These are phyloP conservation scores for Drosophila borborema DNA, from an alignment of 2,888 invertebrate species.

Conservation along the genomic window DNA sequence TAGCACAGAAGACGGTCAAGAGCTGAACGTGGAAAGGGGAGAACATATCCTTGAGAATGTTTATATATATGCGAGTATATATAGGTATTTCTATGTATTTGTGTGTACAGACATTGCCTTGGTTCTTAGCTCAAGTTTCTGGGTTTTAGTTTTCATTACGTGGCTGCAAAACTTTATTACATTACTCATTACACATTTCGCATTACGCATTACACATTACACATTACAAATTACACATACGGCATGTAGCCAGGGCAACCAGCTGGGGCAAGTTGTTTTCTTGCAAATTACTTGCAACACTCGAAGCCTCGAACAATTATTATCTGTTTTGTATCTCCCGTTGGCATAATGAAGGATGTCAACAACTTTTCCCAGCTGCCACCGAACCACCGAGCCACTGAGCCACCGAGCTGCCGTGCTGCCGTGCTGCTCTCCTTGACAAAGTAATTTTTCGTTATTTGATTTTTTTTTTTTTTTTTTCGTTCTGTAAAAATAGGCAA, in stretches of 20 bases:
- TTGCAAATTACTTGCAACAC: slow-evolving; percentile 53
- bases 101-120: not conserved
- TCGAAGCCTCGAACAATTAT: slow-evolving; percentile 52
- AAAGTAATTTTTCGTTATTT: slow-evolving; percentile 16
- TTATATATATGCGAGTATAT: not conserved
- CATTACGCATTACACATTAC: slow-evolving; percentile 18
- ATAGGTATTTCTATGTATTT: not conserved
- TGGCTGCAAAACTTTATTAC: slow-evolving; percentile 49
- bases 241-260: slow-evolving; percentile 38
- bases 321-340: slow-evolving; percentile 31
- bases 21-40: not conserved
- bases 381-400: not conserved
- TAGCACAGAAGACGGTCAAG: not conserved
- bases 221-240: slow-evolving; percentile 48
- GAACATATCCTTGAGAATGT: no score
- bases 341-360: slow-evolving; percentile 20
- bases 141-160: slow-evolving; percentile 54
- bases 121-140: not conserved
- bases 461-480: not conserved
- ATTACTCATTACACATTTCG: slow-evolving; percentile 12
- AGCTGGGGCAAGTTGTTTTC: slow-evolving; percentile 26
- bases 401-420: not conserved
- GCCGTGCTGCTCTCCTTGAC: not conserved
- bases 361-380: slow-evolving; percentile 16
- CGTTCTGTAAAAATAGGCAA: slow-evolving; percentile 17